Base-by-base conservation (phyloP, 2,113 vertebrate species). In the Ciconia boyciana region DNA sequence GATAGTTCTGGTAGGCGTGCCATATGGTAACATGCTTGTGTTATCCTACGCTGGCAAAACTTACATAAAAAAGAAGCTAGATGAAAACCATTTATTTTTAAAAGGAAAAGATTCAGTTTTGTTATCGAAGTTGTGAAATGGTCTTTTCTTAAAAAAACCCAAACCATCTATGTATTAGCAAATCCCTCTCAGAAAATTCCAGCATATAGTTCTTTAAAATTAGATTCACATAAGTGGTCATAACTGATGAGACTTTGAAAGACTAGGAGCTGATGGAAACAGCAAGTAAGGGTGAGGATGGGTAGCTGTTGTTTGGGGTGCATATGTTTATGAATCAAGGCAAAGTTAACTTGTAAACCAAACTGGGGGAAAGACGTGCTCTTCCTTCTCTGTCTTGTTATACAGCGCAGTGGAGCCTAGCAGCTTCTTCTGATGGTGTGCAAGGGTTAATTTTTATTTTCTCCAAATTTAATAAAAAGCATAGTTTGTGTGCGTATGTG, bases 1-100 rank as follows among this genome's bases (percentile, higher is more conserved):
- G 95, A 97, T 96, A 97, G 97, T 80, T 96, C 79, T 96, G 61
- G 95, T 97, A 89, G 97, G 97, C 12, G 92, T 96, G 94, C 96
- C 96, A 97, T 93, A 95, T 96, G 97, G 94, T 82, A 25, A 75
- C 65, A 83, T 32, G 57, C 74, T 82, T 55, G 58, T 83, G 83
- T 71, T 92, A 93, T 48, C 94, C 88, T 66, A 55, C 13, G 21
- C 94, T 96, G 92, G 78, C 91, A 80, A 92, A 91, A 49, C 72
- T 96, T 94, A 83, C 3, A 11, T 82, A 86, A 89, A 93, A 86
- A 94, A 69, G 82, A 31, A 95, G 51, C 58, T 65, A 16, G 24
- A 55, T 64, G 34, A 36, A 62, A 77, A 41, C n/a, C 51, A 15
- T 49, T 77, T 62, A 22, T 87, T 87, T 82, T 80, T 55, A 41